Percentiles rank a stretch among this genome's conserved stretches.
Conservation (phyloP, 1,140 invertebrate genomes). For the Metopolophium dirhodum region DNA sequence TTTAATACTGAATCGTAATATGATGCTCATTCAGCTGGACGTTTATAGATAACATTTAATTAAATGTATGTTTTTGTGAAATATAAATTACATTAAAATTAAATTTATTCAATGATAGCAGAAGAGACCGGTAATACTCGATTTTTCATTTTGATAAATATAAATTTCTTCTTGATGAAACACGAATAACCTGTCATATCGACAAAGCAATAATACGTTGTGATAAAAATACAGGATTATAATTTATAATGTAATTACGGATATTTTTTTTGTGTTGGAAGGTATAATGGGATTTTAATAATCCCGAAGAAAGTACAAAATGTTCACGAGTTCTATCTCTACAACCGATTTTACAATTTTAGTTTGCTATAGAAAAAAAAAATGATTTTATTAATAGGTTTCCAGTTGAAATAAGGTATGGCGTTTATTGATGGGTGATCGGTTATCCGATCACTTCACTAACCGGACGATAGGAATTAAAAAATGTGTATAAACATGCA, state of each 20-base stretch:
- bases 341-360: neutral
- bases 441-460: neutral
- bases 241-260: neutral
- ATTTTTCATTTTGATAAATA: conserved; percentile 7
- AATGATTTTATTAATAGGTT: neutral
- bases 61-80: neutral
- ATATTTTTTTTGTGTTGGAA: neutral
- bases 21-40: neutral
- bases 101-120: neutral
- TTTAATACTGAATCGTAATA: neutral
- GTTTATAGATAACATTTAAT: neutral
- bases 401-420: neutral
- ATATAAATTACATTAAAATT: conserved; percentile 2
- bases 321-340: neutral
- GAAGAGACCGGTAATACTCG: neutral
- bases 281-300: neutral
- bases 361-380: neutral
- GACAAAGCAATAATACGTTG: neutral
- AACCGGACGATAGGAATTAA: neutral
- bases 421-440: neutral
- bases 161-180: neutral
- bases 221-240: conserved; percentile 1
- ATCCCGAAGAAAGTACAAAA: neutral
- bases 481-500: neutral
- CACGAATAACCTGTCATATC: neutral